Conservation (phyloP, 1,140 invertebrate species). For the Phocides pigmalion region DNA sequence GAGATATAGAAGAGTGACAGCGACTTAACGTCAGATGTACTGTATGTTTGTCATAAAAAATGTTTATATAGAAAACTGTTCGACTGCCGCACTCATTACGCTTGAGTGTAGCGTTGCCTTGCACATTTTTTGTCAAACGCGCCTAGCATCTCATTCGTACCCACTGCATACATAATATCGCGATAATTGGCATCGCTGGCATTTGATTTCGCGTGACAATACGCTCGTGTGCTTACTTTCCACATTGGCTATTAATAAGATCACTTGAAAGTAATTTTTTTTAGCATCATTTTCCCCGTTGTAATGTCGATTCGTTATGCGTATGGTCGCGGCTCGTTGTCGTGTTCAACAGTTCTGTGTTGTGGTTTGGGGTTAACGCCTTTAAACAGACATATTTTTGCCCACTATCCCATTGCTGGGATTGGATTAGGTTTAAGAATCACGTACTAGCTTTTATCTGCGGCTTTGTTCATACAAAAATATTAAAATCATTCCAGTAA, state of each 20-base stretch:
- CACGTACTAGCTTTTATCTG: too few relatives aligned
- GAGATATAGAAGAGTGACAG: too few relatives aligned
- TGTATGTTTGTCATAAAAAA: too few relatives aligned
- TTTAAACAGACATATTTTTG: too few relatives aligned
- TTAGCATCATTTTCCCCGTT: constrained; percentile 55
- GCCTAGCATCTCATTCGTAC: constrained; percentile 15
- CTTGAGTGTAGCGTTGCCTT: neutral
- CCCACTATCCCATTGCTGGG: too few relatives aligned
- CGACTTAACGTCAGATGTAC: too few relatives aligned
- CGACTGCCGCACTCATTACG: too few relatives aligned
- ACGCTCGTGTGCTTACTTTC: constrained; percentile 53
- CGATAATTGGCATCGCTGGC: constrained; percentile 46
- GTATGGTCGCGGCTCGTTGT: constrained; percentile 28
- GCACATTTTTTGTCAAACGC: constrained; percentile 6
- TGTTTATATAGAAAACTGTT: too few relatives aligned
- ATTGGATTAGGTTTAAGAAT: too few relatives aligned
- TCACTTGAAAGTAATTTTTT: constrained; percentile 67
- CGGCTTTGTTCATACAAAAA: too few relatives aligned
- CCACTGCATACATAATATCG: constrained; percentile 54
- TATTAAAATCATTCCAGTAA: too few relatives aligned
- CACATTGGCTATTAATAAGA: constrained; percentile 61
- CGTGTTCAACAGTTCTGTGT: too few relatives aligned
- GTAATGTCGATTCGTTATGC: constrained; percentile 61
- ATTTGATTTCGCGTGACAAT: constrained; percentile 53
- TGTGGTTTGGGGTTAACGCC: neutral